These are phyloP conservation scores for Holothuria leucospilota DNA, from an alignment of 53 echinoderm and acorn worm genomes.

Conservation along the genomic window DNA sequence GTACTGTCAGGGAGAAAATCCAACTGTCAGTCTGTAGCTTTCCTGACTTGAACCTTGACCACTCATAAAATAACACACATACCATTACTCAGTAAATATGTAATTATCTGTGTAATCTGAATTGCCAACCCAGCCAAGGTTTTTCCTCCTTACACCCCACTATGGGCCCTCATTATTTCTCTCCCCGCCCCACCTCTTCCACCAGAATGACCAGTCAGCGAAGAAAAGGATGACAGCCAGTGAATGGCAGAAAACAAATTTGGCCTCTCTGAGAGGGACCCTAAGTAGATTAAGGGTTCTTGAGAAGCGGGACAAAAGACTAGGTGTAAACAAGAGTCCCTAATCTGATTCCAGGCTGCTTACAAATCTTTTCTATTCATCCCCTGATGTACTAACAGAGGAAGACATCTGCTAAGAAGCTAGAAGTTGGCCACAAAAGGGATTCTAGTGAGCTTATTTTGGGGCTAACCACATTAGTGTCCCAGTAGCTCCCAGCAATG, in stretches of 20 bases:
- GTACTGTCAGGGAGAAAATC: too few species aligned
- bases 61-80: too few species aligned
- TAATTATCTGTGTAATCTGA: conserved; percentile 27
- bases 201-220: background rate
- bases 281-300: conserved; percentile 29
- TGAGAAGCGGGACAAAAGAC: conserved; percentile 26
- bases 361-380: conserved; percentile 39
- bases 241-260: conserved; percentile 29
- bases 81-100: conserved; percentile 26
- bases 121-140: background rate
- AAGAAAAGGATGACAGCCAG: conserved; percentile 23
- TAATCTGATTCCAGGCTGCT: conserved; percentile 24
- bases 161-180: background rate
- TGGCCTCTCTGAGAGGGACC: conserved; percentile 8
- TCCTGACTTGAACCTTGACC: too few species aligned
- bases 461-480: too few species aligned
- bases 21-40: too few species aligned
- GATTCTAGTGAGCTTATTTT: conserved; percentile 2
- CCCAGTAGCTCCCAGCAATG: too few species aligned
- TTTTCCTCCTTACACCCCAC: background rate
- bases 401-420: conserved; percentile 21
- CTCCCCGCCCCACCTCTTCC: conserved; percentile 21
- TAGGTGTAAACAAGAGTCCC: conserved; percentile 40
- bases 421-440: conserved; percentile 21
- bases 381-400: conserved; percentile 28